phyloP scores from a whole-genome alignment of 2,888 invertebrate species.

The Diabrotica balteata region DNA sequence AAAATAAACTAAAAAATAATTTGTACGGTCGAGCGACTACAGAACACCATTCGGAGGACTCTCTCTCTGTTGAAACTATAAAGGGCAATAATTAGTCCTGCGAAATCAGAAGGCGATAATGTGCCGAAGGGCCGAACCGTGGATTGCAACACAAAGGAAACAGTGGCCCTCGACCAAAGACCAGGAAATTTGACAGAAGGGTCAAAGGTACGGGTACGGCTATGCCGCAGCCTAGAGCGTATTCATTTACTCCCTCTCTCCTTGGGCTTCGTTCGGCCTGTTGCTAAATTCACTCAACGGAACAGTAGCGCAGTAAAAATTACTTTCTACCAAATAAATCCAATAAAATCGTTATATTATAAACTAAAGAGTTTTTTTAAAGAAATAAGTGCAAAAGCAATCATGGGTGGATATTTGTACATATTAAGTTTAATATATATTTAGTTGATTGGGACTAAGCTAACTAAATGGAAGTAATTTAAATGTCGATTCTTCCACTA shows the following conservation, averaged over 20 bases:
- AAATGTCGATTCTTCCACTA: no score
- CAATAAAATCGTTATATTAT: no score
- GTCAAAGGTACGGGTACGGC: slow-evolving; percentile 53
- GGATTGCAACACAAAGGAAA: slow-evolving; percentile 56
- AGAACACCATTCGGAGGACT: slow-evolving; percentile 18
- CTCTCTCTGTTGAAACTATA: slow-evolving; percentile 26
- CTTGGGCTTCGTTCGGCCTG: slow-evolving; percentile 23
- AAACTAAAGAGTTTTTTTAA: no score
- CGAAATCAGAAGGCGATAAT: slow-evolving; percentile 54
- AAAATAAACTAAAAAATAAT: slow-evolving; percentile 25
- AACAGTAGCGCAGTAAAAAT: slow-evolving; percentile 4
- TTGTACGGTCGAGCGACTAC: slow-evolving; percentile 26
- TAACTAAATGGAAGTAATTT: no score
- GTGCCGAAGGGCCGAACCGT: slow-evolving; percentile 46
- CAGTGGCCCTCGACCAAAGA: slow-evolving; percentile 55
- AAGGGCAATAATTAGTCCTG: slow-evolving; percentile 50
- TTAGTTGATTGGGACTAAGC: no score
- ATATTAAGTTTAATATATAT: no score
- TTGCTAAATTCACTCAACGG: slow-evolving; percentile 20
- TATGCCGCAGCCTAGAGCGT: slow-evolving; percentile 41
- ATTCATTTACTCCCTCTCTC: slow-evolving; percentile 45
- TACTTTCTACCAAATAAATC: not conserved
- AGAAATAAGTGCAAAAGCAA: no score
- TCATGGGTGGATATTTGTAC: no score
- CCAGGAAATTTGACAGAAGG: slow-evolving; percentile 59